A percentile compares a stretch with the other conserved stretches of the same genome.
Conservation (phyloP, 2,888 invertebrate genomes). For the Eremobia ochroleuca region DNA sequence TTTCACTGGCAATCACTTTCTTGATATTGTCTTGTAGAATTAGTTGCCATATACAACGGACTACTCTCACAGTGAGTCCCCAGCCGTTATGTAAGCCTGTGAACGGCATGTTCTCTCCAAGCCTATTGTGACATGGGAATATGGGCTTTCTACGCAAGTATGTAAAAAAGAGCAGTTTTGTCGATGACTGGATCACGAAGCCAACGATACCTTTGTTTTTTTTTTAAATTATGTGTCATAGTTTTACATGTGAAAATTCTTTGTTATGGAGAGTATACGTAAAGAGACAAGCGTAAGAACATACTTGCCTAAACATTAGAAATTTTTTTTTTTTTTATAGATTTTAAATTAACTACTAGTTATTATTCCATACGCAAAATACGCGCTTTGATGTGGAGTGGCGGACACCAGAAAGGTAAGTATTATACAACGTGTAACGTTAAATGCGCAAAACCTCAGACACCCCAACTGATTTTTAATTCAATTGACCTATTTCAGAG, state of each 20-base stretch:
- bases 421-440: too few relatives aligned
- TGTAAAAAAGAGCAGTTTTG: constrained; percentile 65
- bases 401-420: too few relatives aligned
- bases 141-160: constrained; percentile 76
- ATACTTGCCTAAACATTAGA: neutral
- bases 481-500: too few relatives aligned
- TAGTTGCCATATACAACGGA: constrained; percentile 64
- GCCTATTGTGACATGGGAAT: constrained; percentile 81
- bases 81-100: constrained; percentile 64
- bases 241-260: neutral
- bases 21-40: constrained; percentile 62
- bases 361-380: too few relatives aligned
- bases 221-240: constrained; percentile 5
- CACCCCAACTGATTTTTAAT: too few relatives aligned
- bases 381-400: too few relatives aligned
- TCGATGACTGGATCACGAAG: constrained; percentile 59
- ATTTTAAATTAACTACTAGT: neutral
- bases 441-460: too few relatives aligned
- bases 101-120: constrained; percentile 66
- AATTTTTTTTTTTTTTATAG: neutral
- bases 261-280: neutral
- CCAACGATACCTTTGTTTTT: constrained; percentile 20
- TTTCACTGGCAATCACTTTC: constrained; percentile 66
- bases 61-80: constrained; percentile 56
- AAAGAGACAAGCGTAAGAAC: neutral